Evolutionary conservation across 1,140 invertebrate species (phyloP), one percentile per base, ranked within the genome.

Genomic region (Drosophila micromelanica): DNA sequence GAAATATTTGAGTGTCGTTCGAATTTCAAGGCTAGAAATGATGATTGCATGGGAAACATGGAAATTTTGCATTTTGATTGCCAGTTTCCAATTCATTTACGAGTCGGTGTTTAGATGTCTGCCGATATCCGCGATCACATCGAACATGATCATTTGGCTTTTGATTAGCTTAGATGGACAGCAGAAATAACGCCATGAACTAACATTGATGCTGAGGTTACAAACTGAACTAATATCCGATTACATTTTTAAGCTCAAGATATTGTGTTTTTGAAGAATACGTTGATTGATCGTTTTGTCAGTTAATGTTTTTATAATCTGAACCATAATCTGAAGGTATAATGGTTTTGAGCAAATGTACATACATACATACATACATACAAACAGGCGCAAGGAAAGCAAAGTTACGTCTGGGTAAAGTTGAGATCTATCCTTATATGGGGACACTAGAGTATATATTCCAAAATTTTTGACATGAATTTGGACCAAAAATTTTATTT

Each of bases 1-100:
- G 11, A 55, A 23, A 55, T 20, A 37, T 35, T 13, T n/a, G 42
- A 17, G 12, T 38, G 37, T 56, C 35, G 17, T 30, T 48, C 15
- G 15, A 46, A 35, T 42, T 23, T 48, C 32, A 40, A 40, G 15
- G 15, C 48, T 46, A 27, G 54, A 62, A 68, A 52, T 57, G 62
- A 38, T 72, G 45, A 72, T 72, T 72, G 69, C 69, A 59, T 67
- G 69, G 62, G 69, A 72, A 72, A 67, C 46, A 52, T 51, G 61
- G 30, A 72, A 43, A 59, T 13, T 45, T 45, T 17, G 17, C 61
- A 35, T 51, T 67, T 65, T 55, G 62, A 71, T 64, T 71, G 61
- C 45, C 37, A 56, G 17, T 64, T 63, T 56, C 43, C 65, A 69
- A 69, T 62, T 38, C 57, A 51, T 64, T 71, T 56, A 43, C 59